These are phyloP conservation scores for Labia minor DNA, from an alignment of 2,888 invertebrate species.

Conservation along the genomic window DNA sequence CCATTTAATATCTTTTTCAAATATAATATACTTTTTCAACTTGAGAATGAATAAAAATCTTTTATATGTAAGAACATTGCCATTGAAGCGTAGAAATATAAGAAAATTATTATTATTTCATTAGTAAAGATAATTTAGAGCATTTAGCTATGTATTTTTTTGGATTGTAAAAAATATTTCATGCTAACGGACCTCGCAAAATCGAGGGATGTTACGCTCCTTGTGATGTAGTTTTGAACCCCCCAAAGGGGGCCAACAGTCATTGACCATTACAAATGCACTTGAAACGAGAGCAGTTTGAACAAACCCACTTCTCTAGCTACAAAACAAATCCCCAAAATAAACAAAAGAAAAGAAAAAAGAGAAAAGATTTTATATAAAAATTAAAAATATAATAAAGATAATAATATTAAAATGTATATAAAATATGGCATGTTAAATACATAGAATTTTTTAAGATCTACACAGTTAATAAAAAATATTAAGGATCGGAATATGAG, in stretches of 20 bases:
- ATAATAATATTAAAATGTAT: constrained; percentile 17
- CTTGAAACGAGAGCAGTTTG: constrained; percentile 56
- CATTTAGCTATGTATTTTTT: no score
- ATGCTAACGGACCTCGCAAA: constrained; percentile 17
- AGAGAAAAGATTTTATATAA: constrained; percentile 9
- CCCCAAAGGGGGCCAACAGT: not conserved
- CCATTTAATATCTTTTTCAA: no score
- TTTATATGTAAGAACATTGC: no score
- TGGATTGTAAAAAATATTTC: not conserved
- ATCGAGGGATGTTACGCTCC: constrained; percentile 16
- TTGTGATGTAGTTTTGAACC: not conserved
- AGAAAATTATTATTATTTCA: no score
- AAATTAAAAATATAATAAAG: constrained; percentile 21
- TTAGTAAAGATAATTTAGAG: no score
- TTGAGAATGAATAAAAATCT: no score
- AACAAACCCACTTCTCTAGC: constrained; percentile 64
- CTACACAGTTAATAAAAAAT: no score
- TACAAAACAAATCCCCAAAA: constrained; percentile 42
- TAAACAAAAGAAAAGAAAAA: constrained; percentile 22
- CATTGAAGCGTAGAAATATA: no score
- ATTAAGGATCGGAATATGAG: no score
- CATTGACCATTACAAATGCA: constrained; percentile 41
- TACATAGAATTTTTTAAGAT: constrained; percentile 19
- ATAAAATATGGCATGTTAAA: constrained; percentile 15
- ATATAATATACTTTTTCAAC: no score